phyloP scores from a whole-genome alignment of 2,113 vertebrate species.

The Cryptoleucopteryx plumbea region DNA sequence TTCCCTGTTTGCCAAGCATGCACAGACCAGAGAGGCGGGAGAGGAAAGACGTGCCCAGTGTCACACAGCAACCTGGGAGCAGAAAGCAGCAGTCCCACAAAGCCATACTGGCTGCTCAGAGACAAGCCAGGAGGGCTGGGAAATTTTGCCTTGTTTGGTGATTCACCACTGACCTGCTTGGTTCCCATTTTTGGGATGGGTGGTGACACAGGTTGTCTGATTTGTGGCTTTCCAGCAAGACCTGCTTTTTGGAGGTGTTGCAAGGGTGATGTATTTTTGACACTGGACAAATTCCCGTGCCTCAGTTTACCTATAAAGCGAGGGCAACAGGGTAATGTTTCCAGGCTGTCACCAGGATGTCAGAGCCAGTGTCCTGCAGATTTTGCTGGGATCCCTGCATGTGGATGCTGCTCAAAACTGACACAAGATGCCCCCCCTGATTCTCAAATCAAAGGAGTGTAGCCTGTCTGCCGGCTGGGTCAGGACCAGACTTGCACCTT shows the following conservation, averaged over 20 bases:
- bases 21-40: not conserved
- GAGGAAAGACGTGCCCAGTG: not conserved
- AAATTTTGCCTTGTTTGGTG: not conserved
- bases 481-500: not conserved
- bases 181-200: not conserved
- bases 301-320: not conserved
- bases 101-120: not conserved
- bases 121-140: not conserved
- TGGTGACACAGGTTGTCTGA: not conserved
- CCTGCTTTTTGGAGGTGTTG: not conserved
- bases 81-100: not conserved
- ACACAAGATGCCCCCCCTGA: fast-evolving
- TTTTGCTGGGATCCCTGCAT: not conserved
- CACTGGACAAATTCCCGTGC: not conserved
- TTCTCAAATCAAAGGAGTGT: fast-evolving
- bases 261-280: not conserved
- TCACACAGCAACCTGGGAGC: not conserved
- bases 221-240: not conserved
- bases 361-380: not conserved
- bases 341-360: not conserved
- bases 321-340: not conserved
- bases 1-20: not conserved
- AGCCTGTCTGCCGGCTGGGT: fast-evolving
- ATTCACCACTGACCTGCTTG: not conserved
- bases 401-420: not conserved